Evolutionary conservation across 1,140 invertebrate genomes (phyloP), one percentile per base, ranked within the genome.

Genomic region (Conus betulinus): DNA sequence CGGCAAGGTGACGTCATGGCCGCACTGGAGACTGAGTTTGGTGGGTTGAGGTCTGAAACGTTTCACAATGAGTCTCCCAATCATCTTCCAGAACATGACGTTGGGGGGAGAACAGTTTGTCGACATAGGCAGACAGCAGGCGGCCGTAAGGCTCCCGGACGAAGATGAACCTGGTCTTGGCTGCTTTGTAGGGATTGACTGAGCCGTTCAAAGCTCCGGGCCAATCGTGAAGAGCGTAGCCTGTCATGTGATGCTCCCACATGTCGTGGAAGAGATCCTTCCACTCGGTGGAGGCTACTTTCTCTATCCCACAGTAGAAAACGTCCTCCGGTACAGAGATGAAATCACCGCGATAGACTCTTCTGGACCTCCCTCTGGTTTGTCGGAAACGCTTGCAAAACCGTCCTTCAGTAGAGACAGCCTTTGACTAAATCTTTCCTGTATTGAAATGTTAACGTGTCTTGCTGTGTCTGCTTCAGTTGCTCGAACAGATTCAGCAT

Each of bases 81-180:
- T 91, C 27, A 90, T 89, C 52, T 87, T 89, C 93, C 93, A 94
- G 76, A 93, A 94, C 23, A 91, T 90, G 15, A 92, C 90, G 86
- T 93, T 94, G 25, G 93, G 93, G 93, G 11, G 93, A 91, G 83
- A 93, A 93, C 10, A 94, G 71, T 88, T 94, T 94, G 84, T 94
- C 93, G 15, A 93, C 91, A 83, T 93, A 94, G 20, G 92, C 93
- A 0, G 93, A 94, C 11, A 94, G 53, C 10, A 93, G 87, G n/a
- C 93, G 74, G 57, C 92, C 90, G 87, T 90, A 94, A 2, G 93
- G 93, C 71, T 94, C 93, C 27, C 93, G 71, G 0, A 94, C 93
- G 82, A 93, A 94, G 89, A 94, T 90, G 20, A 94, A 84, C 20
- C 83, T 7, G 25, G 39, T 27, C 25, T 10, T 17, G 27, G 83